These are phyloP conservation scores for Hipposideros larvatus DNA, from an alignment of 2,797 vertebrate species.

Conservation along the genomic window DNA sequence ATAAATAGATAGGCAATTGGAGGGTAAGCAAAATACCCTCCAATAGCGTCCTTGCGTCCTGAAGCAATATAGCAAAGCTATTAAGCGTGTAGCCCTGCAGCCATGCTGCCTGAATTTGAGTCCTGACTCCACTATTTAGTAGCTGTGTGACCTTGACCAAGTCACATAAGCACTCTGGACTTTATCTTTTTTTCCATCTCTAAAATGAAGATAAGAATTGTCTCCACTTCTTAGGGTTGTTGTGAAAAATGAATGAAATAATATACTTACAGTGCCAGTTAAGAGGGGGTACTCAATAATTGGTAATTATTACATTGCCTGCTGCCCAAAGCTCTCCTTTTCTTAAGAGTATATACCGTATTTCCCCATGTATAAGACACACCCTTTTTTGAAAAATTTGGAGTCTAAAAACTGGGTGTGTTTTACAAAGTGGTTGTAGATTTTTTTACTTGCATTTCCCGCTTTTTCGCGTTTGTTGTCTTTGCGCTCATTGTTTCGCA, in stretches of 20 bases:
- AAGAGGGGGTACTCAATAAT: neutral
- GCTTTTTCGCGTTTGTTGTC: too few relatives aligned
- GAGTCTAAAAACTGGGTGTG: too few relatives aligned
- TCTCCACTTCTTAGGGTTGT: neutral
- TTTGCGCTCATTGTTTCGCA: too few relatives aligned
- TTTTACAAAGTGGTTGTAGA: too few relatives aligned
- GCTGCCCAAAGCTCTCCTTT: neutral
- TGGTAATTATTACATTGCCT: neutral
- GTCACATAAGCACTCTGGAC: neutral
- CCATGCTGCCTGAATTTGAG: neutral
- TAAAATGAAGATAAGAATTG: constrained; percentile 16
- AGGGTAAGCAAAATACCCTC: neutral
- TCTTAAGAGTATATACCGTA: neutral
- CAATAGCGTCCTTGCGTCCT: neutral
- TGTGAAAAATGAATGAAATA: constrained; percentile 49
- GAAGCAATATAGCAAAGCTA: neutral
- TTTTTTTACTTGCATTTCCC: too few relatives aligned
- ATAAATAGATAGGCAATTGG: neutral
- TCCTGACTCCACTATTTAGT: neutral
- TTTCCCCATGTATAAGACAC: too few relatives aligned
- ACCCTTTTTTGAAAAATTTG: too few relatives aligned
- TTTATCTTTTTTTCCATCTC: neutral
- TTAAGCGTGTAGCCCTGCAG: neutral
- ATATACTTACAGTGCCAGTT: neutral
- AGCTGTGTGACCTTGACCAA: neutral